Evolutionary conservation across 2,888 invertebrate species (phyloP).

Genomic region (Synergus japonicus): DNA sequence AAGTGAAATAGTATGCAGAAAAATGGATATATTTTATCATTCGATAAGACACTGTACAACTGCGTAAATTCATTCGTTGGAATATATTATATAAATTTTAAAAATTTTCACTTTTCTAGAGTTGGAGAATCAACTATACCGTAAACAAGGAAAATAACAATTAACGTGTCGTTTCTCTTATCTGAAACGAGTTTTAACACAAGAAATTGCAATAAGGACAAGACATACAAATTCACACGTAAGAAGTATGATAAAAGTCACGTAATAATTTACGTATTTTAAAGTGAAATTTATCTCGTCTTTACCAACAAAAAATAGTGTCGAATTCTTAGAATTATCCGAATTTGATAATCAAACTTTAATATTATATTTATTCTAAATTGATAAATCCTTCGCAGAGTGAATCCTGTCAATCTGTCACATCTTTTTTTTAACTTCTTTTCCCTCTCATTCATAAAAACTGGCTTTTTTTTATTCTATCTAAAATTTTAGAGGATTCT

Average conservation of each 20-base stretch:
- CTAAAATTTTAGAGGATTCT: too few relatives aligned
- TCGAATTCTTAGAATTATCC: neutral
- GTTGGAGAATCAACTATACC: neutral
- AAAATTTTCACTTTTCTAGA: neutral
- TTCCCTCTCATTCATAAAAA: neutral
- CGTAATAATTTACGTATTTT: neutral
- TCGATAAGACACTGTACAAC: neutral
- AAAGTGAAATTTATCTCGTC: neutral
- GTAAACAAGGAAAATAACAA: slow-evolving; percentile 17
- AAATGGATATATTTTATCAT: neutral
- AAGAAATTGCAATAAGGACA: slow-evolving; percentile 19
- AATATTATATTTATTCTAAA: too few relatives aligned
- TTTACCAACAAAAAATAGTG: neutral
- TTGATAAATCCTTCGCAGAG: neutral
- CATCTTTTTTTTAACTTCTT: neutral
- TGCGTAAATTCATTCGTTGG: neutral
- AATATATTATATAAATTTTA: neutral
- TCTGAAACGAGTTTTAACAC: slow-evolving; percentile 29
- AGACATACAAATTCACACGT: slow-evolving; percentile 33
- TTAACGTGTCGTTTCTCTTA: slow-evolving; percentile 17
- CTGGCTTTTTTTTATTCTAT: too few relatives aligned
- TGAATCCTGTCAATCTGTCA: neutral
- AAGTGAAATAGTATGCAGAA: neutral
- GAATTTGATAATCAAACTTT: neutral
- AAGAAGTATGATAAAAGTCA: neutral